Base-by-base conservation (phyloP, 2,888 invertebrate species). In the Rotaria magnacalcarata region DNA sequence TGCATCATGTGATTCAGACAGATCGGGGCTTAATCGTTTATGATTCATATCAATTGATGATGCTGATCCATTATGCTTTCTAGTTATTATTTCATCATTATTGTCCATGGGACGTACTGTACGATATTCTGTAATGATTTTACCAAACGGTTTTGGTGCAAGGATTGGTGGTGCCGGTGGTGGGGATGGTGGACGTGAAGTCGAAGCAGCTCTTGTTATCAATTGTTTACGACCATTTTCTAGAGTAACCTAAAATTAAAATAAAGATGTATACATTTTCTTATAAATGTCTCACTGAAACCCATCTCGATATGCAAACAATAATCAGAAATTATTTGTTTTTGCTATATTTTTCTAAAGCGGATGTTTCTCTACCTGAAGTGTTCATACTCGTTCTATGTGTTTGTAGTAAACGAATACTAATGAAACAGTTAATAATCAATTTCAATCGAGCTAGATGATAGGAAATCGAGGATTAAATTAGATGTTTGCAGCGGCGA, bases 121-220 rank as follows among this genome's bases (percentile, higher is more conserved):
- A 47, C 80, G 80, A 80, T 80, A 80, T 80, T 80, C 80, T 11
- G 80, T 80, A 10, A 80, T 47, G 3, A 24, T n/a, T 80, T 80
- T 80, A 47, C 43, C 43, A 24, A 21, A 43, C 47, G 80, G 80
- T n/a, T 47, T 80, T 24, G 80, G 80, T n/a, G 80, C 80, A n/a
- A 80, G 34, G 5, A 54, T 54, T 7, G 27, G 67, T 27, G n/a
- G n/a, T 67, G 67, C 47, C 0, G n/a, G 8, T 47, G 47, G 47
- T 47, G 80, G n/a, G 10, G 10, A 10, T 80, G 80, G 47, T 24
- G n/a, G 11, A 11, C 14, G 24, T 24, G 47, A 16, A 3, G 10
- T 19, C 10, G 80, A 47, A 11, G 47, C 24, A 24, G n/a, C 14
- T 14, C 80, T 47, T 0, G 8, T 80, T 24, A 80, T 80, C 80